Percentiles rank a stretch among this genome's conserved stretches.
These are phyloP conservation scores for Rotaria sp. DNA, from an alignment of 2,888 invertebrate species.

Conservation along the genomic window DNA sequence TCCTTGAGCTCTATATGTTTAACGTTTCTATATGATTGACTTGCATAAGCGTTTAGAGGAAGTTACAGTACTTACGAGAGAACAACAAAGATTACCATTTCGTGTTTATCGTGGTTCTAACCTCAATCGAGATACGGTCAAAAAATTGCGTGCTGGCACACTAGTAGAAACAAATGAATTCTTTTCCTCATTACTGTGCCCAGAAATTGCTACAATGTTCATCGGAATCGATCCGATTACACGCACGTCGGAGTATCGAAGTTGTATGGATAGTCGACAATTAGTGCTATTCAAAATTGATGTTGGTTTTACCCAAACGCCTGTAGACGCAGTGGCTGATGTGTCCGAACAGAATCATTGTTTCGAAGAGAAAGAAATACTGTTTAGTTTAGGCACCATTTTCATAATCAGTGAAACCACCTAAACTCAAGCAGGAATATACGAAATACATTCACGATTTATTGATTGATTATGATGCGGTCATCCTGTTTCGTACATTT, in stretches of 20 bases:
- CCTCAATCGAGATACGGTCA: not conserved
- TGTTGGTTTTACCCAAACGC: not conserved
- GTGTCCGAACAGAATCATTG: not conserved
- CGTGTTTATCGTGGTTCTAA: not conserved
- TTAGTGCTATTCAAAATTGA: not conserved
- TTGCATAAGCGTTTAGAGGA: not conserved
- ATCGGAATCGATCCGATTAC: not conserved
- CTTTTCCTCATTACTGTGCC: not conserved
- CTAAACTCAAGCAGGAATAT: not conserved
- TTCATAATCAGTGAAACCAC: not conserved
- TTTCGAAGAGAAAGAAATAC: not conserved
- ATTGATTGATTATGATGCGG: not conserved
- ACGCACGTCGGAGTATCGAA: not conserved
- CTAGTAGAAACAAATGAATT: not conserved
- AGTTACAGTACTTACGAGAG: not conserved
- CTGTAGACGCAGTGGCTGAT: not conserved
- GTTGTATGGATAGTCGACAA: not conserved
- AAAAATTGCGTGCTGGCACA: not conserved
- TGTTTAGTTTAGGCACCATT: not conserved
- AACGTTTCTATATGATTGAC: not conserved
- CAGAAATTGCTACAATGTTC: not conserved
- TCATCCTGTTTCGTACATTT: not conserved
- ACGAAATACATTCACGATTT: not conserved
- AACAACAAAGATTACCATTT: not conserved
- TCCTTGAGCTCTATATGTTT: not conserved